Percentiles rank a stretch among this genome's conserved stretches.
These are phyloP conservation scores for Sphenopsis melanotis DNA, from an alignment of 2,797 vertebrate species.

Conservation along the genomic window DNA sequence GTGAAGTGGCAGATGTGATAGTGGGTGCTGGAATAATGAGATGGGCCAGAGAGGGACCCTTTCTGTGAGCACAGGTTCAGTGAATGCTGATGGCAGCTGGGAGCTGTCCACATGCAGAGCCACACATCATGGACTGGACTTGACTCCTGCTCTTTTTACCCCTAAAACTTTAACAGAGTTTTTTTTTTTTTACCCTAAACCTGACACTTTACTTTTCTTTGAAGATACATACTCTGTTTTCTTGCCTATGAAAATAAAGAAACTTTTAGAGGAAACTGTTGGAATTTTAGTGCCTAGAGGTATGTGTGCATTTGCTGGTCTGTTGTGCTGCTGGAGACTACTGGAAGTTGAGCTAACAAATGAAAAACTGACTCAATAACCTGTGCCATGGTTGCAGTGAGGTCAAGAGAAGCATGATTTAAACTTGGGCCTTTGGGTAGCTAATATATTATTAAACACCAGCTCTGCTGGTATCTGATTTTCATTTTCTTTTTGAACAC, in stretches of 20 bases:
- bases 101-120: neutral
- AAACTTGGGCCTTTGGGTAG: neutral
- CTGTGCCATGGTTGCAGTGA: neutral
- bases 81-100: neutral
- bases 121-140: neutral
- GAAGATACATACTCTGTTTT: neutral
- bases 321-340: neutral
- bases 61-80: neutral
- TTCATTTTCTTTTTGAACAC: neutral
- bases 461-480: neutral
- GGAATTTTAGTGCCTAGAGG: neutral
- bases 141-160: neutral
- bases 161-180: neutral
- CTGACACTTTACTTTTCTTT: neutral
- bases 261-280: neutral
- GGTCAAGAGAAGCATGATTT: neutral
- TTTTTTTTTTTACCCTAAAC: neutral
- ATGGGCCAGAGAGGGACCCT: neutral
- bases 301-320: neutral
- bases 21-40: neutral
- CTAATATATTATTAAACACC: neutral
- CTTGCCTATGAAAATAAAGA: neutral
- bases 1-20: neutral
- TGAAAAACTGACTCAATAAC: neutral
- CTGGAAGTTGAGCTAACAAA: neutral